Conservation (phyloP, 1,140 invertebrate genomes). For the Meloidogyne exigua region DNA sequence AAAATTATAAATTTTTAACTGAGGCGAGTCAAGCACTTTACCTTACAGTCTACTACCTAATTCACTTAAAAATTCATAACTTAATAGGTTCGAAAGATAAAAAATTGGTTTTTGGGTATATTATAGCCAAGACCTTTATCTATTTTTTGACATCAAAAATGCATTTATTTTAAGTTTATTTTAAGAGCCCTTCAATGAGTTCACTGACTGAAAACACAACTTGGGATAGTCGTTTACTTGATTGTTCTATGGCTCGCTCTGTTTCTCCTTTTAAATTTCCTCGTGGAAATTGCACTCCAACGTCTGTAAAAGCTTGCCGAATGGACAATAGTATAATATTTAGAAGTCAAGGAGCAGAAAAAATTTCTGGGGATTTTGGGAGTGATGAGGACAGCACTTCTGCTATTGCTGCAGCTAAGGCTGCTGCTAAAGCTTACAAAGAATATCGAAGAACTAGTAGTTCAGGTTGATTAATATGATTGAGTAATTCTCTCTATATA, state of each 20-base stretch:
- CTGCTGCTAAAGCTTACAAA: slow-evolving; percentile 17
- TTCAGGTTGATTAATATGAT: slow-evolving; percentile 16
- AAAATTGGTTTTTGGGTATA: no score
- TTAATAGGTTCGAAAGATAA: no score
- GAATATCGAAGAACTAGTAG: slow-evolving; percentile 31
- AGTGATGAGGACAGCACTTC: slow-evolving; percentile 10
- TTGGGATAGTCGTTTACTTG: slow-evolving; percentile 50
- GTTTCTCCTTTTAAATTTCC: slow-evolving; percentile 47
- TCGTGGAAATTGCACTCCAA: background rate
- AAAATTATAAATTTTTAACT: no score
- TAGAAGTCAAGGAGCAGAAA: slow-evolving; percentile 2
- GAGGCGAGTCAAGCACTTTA: no score
- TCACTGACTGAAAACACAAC: slow-evolving; percentile 40
- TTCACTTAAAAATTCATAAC: no score
- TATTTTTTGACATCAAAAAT: no score
- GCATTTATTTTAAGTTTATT: background rate
- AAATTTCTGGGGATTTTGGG: slow-evolving; percentile 20
- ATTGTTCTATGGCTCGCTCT: slow-evolving; percentile 43
- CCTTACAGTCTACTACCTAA: no score
- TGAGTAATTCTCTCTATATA: background rate
- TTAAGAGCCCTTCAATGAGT: slow-evolving; percentile 15
- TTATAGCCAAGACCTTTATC: no score
- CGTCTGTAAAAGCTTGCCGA: background rate
- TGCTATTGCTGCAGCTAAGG: background rate
- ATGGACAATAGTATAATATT: background rate